These are phyloP conservation scores for Meleagris gallopavo DNA, from an alignment of 2,113 vertebrate genomes.

Conservation along the genomic window DNA sequence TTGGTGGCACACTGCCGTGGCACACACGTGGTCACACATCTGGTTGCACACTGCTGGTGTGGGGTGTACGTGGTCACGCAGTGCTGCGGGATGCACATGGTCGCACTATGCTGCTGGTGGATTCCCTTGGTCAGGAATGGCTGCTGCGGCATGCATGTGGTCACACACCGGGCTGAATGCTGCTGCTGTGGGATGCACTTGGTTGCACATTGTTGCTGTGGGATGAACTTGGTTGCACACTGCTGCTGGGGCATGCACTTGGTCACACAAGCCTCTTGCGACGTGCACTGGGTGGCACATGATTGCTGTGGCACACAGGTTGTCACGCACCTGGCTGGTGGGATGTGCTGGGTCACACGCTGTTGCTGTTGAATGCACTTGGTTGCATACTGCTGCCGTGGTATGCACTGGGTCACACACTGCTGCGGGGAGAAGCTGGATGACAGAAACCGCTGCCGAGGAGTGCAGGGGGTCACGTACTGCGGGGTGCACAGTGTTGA, in stretches of 20 bases:
- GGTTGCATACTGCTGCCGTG: background rate
- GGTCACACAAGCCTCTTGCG: background rate
- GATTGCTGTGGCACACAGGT: background rate
- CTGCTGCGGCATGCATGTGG: background rate
- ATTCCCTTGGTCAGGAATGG: background rate
- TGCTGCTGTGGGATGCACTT: background rate
- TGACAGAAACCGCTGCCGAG: background rate
- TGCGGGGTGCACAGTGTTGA: background rate
- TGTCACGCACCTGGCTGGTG: background rate
- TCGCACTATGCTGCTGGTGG: background rate
- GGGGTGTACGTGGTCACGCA: accelerated
- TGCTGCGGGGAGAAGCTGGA: background rate
- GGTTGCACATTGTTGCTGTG: background rate
- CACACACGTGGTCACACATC: background rate
- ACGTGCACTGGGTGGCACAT: background rate
- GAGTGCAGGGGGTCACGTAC: background rate
- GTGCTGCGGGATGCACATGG: background rate
- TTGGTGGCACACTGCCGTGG: background rate
- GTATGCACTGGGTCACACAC: background rate
- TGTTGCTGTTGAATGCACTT: background rate
- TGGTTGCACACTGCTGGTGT: background rate
- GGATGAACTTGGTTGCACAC: background rate
- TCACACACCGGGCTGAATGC: background rate
- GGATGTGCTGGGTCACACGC: background rate
- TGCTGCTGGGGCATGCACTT: background rate